These are phyloP conservation scores for Lepidocolaptes lacrymiger DNA, from an alignment of 2,797 vertebrate species.

Conservation along the genomic window DNA sequence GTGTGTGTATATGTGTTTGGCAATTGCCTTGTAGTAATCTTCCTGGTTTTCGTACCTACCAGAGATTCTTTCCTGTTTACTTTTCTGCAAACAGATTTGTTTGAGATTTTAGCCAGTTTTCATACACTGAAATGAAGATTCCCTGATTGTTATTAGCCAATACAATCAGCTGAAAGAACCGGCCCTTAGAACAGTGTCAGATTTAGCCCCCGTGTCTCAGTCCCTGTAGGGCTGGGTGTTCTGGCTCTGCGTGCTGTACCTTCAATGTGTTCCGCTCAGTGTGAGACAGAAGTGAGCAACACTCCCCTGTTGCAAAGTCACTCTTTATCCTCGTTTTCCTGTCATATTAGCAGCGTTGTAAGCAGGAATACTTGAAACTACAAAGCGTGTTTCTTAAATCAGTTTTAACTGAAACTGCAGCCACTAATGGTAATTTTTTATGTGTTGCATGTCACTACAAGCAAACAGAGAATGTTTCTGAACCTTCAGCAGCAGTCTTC, in stretches of 20 bases:
- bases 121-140: neutral
- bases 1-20: neutral
- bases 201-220: neutral
- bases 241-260: neutral
- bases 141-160: neutral
- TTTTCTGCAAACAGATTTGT: neutral
- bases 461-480: neutral
- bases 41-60: neutral
- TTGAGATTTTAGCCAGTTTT: neutral
- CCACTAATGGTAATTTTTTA: neutral
- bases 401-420: slow-evolving; percentile 6
- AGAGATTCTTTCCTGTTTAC: neutral
- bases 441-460: neutral
- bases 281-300: neutral
- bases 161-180: neutral
- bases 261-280: neutral
- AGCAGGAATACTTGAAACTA: slow-evolving; percentile 17
- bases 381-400: neutral
- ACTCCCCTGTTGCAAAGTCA: neutral
- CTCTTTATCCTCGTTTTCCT: neutral
- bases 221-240: neutral
- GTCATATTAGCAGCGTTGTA: neutral
- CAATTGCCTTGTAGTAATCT: neutral
- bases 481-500: neutral
- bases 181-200: neutral